Conservation (phyloP, 2,888 invertebrate genomes). For the Leucoptera coffeella region DNA sequence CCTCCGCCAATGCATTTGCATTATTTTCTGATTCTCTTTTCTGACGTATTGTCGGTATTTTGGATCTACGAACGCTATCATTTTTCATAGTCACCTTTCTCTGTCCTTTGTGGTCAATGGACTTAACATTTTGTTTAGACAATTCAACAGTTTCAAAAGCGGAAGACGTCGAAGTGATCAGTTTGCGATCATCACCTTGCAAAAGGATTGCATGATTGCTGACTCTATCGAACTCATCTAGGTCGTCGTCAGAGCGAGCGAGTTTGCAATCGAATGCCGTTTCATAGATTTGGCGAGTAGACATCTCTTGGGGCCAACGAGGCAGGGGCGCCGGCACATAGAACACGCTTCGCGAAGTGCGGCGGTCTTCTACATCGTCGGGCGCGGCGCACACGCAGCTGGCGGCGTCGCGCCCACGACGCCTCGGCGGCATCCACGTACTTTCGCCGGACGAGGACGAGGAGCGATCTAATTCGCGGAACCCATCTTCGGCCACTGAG, state of each 20-base stretch:
- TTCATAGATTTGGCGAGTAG: slow-evolving; percentile 74
- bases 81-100: slow-evolving; percentile 52
- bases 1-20: slow-evolving; percentile 35
- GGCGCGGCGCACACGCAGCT: slow-evolving; percentile 68
- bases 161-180: slow-evolving; percentile 42
- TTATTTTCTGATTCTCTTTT: slow-evolving; percentile 39
- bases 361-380: slow-evolving; percentile 62
- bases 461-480: slow-evolving; percentile 48
- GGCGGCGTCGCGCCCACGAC: slow-evolving; percentile 58
- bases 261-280: slow-evolving; percentile 87
- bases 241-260: slow-evolving; percentile 71
- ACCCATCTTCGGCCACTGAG: slow-evolving; percentile 66
- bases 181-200: slow-evolving; percentile 45
- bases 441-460: slow-evolving; percentile 52
- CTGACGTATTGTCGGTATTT: slow-evolving; percentile 54
- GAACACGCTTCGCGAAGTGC: slow-evolving; percentile 60
- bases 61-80: slow-evolving; percentile 50
- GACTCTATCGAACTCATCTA: slow-evolving; percentile 75
- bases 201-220: slow-evolving; percentile 73
- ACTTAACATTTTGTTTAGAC: slow-evolving; percentile 11
- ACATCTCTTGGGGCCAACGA: slow-evolving; percentile 57
- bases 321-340: slow-evolving; percentile 64
- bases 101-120: slow-evolving; percentile 48
- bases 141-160: slow-evolving; percentile 45
- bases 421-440: slow-evolving; percentile 69